Evolutionary conservation across 2,888 invertebrate genomes (phyloP).

Genomic region (Cephus spinipes): DNA sequence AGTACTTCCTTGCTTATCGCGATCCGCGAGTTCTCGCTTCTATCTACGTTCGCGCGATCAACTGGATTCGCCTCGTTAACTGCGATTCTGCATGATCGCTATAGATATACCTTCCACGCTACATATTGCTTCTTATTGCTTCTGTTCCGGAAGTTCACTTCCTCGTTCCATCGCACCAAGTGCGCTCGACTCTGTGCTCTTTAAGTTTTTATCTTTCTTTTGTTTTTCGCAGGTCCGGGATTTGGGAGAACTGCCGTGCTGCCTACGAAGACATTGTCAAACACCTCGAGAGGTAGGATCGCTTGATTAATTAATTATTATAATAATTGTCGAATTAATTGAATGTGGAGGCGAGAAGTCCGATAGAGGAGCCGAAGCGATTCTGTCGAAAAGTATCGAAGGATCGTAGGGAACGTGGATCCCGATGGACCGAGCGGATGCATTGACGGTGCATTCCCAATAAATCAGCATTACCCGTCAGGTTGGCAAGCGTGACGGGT

Average conservation of each 20-base stretch:
- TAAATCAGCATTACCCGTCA: slow-evolving; percentile 64
- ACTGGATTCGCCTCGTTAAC: no score
- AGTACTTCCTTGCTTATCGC: no score
- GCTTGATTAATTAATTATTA: background rate
- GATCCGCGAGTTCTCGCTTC: no score
- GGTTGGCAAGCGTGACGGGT: slow-evolving; percentile 59
- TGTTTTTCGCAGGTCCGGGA: slow-evolving; percentile 64
- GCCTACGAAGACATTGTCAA: slow-evolving; percentile 96
- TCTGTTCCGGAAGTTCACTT: no score
- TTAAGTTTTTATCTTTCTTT: slow-evolving; percentile 16
- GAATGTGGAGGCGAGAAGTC: background rate
- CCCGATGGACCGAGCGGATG: slow-evolving; percentile 9
- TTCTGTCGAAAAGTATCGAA: background rate
- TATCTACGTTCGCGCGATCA: no score
- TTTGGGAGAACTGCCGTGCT: slow-evolving; percentile 95
- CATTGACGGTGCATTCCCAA: slow-evolving; percentile 50
- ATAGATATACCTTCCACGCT: no score
- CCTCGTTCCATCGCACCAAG: no score
- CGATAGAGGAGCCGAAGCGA: no score
- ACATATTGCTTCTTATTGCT: no score
- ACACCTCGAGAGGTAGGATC: slow-evolving; percentile 90
- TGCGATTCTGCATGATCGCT: no score
- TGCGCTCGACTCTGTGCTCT: slow-evolving; percentile 2
- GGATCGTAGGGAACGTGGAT: background rate
- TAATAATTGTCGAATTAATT: background rate